Evolutionary conservation across 2,113 vertebrate genomes (phyloP).

Genomic region (human (Homo sapiens)): DNA sequence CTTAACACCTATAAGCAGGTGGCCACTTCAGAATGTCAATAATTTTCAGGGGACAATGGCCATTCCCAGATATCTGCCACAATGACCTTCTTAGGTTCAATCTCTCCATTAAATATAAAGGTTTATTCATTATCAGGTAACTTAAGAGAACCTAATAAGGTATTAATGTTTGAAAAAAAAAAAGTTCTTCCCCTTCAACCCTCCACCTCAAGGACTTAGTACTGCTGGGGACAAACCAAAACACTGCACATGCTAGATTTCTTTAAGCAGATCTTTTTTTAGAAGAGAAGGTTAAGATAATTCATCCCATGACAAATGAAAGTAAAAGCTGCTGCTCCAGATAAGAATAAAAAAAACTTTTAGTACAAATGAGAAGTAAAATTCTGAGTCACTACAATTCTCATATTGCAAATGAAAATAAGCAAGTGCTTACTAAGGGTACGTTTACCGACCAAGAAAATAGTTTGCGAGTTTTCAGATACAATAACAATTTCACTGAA

Average conservation of each 20-base stretch:
- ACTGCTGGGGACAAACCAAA: constrained; percentile 7
- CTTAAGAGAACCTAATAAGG: neutral
- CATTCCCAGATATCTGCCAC: neutral
- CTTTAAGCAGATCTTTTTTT: neutral
- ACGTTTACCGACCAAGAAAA: neutral
- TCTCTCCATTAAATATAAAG: neutral
- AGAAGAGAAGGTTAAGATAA: neutral
- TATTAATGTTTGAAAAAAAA: neutral
- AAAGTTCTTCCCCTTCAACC: neutral
- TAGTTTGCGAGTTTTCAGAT: neutral
- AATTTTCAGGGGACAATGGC: neutral
- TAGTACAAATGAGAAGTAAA: constrained; percentile 2
- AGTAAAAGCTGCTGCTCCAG: neutral
- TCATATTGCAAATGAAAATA: neutral
- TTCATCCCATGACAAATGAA: neutral
- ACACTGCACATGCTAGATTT: neutral
- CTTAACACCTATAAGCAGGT: neutral
- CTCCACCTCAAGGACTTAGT: neutral
- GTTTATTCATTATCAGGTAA: neutral
- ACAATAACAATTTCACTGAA: neutral
- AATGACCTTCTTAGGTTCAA: neutral
- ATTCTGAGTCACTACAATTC: constrained; percentile 18
- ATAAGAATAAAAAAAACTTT: neutral
- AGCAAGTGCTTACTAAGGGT: neutral
- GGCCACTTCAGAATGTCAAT: neutral